These are phyloP conservation scores for Sarcophilus harrisii DNA, from an alignment of 2,797 vertebrate genomes.

Conservation along the genomic window DNA sequence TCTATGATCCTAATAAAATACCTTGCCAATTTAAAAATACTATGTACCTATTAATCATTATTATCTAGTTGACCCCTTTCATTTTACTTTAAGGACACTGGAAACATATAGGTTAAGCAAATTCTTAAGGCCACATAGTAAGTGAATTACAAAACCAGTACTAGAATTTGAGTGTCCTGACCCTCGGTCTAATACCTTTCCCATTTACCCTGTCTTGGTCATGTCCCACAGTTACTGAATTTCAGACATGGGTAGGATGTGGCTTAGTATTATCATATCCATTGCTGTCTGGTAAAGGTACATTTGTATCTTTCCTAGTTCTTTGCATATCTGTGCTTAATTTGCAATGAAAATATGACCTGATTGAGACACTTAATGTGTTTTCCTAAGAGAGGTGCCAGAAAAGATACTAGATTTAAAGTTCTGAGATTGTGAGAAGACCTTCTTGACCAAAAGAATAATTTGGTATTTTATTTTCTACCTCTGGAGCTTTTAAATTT, in stretches of 20 bases:
- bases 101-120: background rate
- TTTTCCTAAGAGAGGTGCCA: background rate
- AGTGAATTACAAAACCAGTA: background rate
- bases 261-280: no score
- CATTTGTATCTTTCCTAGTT: background rate
- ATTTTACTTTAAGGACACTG: background rate
- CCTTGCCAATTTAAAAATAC: background rate
- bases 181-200: background rate
- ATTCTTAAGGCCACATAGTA: background rate
- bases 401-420: background rate
- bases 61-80: background rate
- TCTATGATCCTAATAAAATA: background rate
- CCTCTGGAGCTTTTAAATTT: conserved; percentile 4
- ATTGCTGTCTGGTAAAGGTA: background rate
- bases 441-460: conserved; percentile 1
- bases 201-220: background rate
- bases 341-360: background rate
- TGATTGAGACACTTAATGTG: background rate
- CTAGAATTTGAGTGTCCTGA: background rate
- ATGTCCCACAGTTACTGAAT: background rate
- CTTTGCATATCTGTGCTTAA: background rate
- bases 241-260: background rate
- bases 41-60: background rate
- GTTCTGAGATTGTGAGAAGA: background rate
- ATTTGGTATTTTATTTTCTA: background rate